Base-by-base conservation (phyloP, 2,113 vertebrate species). In the Etheostoma cragini region DNA sequence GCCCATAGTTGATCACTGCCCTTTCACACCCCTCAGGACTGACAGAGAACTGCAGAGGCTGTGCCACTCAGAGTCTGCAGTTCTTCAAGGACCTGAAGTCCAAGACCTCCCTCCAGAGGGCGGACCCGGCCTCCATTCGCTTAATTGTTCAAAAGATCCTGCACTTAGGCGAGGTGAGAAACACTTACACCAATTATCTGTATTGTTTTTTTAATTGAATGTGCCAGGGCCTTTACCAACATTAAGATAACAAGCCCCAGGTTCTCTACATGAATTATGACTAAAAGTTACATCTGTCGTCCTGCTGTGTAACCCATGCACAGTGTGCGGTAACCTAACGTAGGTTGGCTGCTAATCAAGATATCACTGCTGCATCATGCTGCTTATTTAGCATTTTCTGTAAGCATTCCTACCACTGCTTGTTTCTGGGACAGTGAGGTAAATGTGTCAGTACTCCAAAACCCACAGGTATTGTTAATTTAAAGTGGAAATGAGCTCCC, bases 81-180 rank as follows among this genome's bases (percentile, higher is more conserved):
- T 97, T 96, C 78, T 45, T 96, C 79, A 90, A 83, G 0, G 76
- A 96, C 69, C 94, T 99, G 73, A 97, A 96, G 92, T 94, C 97
- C 38, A 95, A 90, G 82, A 86, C 93, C 81, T 90, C 89, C 1
- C 72, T 99, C 62, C 83, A 68, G 7, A 72, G 3, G 3, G 97
- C 97, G 0, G 94, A 96, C 89, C 95, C 97, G 0, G 81, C 88
- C 19, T 87, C 90, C 0, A 87, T 97, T 78, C 91, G 87, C 22
- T 12, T 0, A 3, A 88, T 94, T 0, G 83, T 99, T 26, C 94
- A 86, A 72, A 95, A 92, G 50, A 94, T 99, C 86, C 92, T 98
- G 13, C 87, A 93, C 72, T 93, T 99, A 83, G 98, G 96, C 75
- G 96, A 98, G 97, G 98, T 97, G 83, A 85, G 89, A 21, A 1